Base-by-base conservation (phyloP, 1,140 invertebrate species). In the Eriosoma lanigerum region DNA sequence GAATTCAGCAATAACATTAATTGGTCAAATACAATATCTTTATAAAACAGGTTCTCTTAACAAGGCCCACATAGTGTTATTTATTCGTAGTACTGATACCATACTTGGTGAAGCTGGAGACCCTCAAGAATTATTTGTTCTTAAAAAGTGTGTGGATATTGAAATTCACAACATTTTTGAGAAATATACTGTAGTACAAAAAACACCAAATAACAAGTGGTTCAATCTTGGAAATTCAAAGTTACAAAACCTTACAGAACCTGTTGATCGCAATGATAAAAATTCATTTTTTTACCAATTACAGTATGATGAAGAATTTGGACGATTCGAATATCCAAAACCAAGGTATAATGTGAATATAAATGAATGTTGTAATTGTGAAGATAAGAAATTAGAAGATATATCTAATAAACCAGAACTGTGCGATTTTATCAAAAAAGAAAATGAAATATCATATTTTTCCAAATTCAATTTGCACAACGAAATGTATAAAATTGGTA, bases 101-200 rank as follows among this genome's bases (percentile, higher is more conserved):
- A 89, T 95, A 81, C 86, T 96, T 21, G 93, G 93, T 2, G 93
- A 95, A 86, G 92, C 92, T 0, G 89, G 91, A 17, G 91, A 94
- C 86, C 90, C 91, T 0, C 86, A 89, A 81, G 94, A 96, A 87
- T 84, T 96, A 44, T 95, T 94, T 87, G 84, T 91, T 38, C 88
- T 90, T 1, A 90, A 94, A 84, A 89, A 91, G 70, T 96, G 94
- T 85, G 90, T 91, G 82, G 89, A 92, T 17, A 26, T 78, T 48
- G 38, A 62, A 19, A 12, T 78, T 26, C 48, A 60, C 6, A 29
- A 78, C 62, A 10, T 78, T 32, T 21, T 46, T 12, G 62, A 48
- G 13, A 0, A 62, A 48, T 6, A 62, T 26, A 38, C 62, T 29
- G 75, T 78, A 1, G 24, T 13, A 12, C 38, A 78, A 44, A 78